Base-by-base conservation (phyloP, 2,888 invertebrate species). In the Bembecia ichneumoniformis region DNA sequence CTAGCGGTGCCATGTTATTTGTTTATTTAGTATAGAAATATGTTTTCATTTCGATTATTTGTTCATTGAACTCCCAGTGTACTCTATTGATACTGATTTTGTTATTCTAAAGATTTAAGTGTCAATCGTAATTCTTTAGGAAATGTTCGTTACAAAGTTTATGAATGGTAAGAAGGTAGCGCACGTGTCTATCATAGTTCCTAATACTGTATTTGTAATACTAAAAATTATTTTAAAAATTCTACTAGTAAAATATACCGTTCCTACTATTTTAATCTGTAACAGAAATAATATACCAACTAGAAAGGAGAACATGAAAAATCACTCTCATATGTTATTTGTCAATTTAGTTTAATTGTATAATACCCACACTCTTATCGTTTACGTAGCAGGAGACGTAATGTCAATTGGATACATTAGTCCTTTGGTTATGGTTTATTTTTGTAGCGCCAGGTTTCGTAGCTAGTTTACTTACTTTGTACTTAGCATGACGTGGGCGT, bases 211-310 rank as follows among this genome's bases (percentile, higher is more conserved):
- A 82, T 82, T 28, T 78, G 78, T 82, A 82, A 80, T 77, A 78
- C 78, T 78, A 82, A 71, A 28, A 82, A 74, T 82, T 84, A 82
- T 84, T 84, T 84, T 78, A 82, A 83, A 54, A 83, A 71, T 82
- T 82, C 79, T 82, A 82, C 82, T 86, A 86, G 86, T 75, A 75
- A 86, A 86, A 83, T 86, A 74, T 84, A 86, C 86, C 82, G 86
- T 86, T 86, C 86, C 86, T 82, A 82, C 81, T 84, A 82, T 80
- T 82, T 76, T 81, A 80, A 80, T 73, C 78, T 79, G 72, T 82
- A 72, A 77, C 73, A 60, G 74, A 65, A 79, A 68, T 71, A 58
- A 64, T 64, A 61, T 81, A 71, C 70, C 72, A 73, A 71, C 71
- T 77, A 40, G 13, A 40, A 40, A 40, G 28, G 28, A 40, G 68